Evolutionary conservation across 2,888 invertebrate genomes (phyloP), one percentile per base, ranked within the genome.

Genomic region (Cybosia mesomella): DNA sequence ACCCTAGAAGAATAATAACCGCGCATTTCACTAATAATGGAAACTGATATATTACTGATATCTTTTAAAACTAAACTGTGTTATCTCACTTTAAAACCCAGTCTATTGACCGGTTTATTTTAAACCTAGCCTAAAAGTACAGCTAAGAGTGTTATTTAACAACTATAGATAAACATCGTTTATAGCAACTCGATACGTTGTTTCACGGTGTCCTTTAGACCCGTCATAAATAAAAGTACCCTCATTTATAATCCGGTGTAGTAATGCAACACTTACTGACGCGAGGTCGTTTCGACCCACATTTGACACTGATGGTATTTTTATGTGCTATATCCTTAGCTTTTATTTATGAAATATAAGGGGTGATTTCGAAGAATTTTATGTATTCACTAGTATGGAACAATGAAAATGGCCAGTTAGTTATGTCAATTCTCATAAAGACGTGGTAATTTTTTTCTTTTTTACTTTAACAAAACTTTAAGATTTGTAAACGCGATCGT

Each of bases 191-290:
- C 49, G 55, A 21, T 21, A 62, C 61, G 22, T 49, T 28, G 57
- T 64, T 67, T 62, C 4, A 63, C 63, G 49, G 62, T 63, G 59
- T 58, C 43, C 58, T 71, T 71, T 59, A 60, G 70, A 63, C 53
- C 67, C 61, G 59, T 68, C 73, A 66, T 79, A 75, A 81, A 81
- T 79, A 72, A 77, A 72, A 70, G 53, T 67, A 54, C 57, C 67
- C 39, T 67, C 64, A 58, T 68, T 69, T 62, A 68, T 62, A 60
- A 71, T 43, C 53, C 34, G 32, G 66, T 66, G 58, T 53, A 63
- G 73, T 75, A 79, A 79, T 72, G 67, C 64, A 53, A 70, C 77
- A 73, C 82, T 71, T 66, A 64, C 10, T 63, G 64, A 53, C 65
- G 55, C 28, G 63, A 22, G 73, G 76, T 74, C 82, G 63, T 72